A percentile compares a stretch with the other conserved stretches of the same genome.
These are phyloP conservation scores for Hemitrygon akajei DNA, from an alignment of 2,797 vertebrate species.

Conservation along the genomic window DNA sequence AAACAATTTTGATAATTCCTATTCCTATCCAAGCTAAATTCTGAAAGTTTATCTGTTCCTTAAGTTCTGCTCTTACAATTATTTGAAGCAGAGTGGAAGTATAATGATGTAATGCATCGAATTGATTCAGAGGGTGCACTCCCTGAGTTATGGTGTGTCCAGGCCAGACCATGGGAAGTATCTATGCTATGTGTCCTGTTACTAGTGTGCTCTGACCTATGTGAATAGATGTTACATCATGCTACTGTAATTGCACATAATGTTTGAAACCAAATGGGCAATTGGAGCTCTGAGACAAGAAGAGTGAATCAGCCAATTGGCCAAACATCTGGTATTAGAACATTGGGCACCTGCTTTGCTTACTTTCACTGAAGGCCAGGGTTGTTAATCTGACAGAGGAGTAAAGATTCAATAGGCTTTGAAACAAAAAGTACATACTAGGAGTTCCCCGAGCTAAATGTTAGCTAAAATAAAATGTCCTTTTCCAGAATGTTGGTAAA, in stretches of 20 bases:
- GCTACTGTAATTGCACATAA: not conserved
- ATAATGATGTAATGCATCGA: not conserved
- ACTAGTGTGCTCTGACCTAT: not conserved
- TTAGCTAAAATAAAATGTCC: conserved; percentile 6
- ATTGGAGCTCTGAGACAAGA: not conserved
- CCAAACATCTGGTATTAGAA: not conserved
- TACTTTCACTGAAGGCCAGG: no score
- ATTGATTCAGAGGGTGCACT: not conserved
- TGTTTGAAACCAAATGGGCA: not conserved
- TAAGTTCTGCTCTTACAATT: not conserved
- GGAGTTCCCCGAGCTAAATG: not conserved
- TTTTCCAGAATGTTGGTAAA: not conserved
- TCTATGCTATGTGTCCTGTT: not conserved
- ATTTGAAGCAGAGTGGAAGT: not conserved
- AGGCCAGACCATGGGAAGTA: not conserved
- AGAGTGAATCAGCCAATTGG: not conserved
- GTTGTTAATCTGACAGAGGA: not conserved
- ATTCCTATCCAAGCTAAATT: not conserved
- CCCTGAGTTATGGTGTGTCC: not conserved
- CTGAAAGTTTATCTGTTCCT: not conserved
- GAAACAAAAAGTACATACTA: not conserved
- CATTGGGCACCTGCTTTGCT: not conserved
- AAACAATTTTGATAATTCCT: not conserved
- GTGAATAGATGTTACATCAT: not conserved
- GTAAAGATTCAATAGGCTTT: not conserved